Evolutionary conservation across 35 echinoderm and acorn worm genomes (phyloP).

Genomic region (Ptychodera flava): DNA sequence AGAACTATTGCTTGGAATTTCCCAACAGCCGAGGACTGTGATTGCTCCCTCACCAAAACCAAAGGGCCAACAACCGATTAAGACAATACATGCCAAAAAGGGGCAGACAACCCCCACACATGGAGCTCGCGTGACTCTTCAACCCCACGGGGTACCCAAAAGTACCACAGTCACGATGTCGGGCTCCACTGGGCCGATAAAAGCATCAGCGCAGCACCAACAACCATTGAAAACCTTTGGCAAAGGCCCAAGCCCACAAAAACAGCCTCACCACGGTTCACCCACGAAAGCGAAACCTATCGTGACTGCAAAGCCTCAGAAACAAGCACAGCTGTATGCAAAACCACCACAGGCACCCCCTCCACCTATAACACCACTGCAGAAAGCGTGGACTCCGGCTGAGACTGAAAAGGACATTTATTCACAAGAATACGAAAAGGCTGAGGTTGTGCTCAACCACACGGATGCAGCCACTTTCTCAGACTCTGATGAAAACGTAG

Average conservation of each 20-base stretch:
- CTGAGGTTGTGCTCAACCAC: slow-evolving; percentile 33
- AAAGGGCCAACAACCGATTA: neutral
- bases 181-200: neutral
- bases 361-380: neutral
- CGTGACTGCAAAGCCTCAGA: neutral
- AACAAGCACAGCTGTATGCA: neutral
- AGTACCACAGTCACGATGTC: neutral
- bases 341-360: neutral
- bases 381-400: slow-evolving; percentile 24
- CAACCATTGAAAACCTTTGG: neutral
- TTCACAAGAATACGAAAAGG: slow-evolving; percentile 74
- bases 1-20: neutral
- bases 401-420: slow-evolving; percentile 75
- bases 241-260: slow-evolving; percentile 14
- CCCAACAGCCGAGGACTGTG: neutral
- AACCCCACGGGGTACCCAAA: neutral
- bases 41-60: neutral
- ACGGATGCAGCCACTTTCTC: neutral
- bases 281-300: neutral
- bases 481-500: slow-evolving; percentile 27
- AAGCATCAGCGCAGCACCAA: neutral
- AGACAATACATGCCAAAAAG: neutral
- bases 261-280: slow-evolving; percentile 8
- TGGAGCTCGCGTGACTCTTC: neutral
- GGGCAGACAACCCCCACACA: neutral